Base-by-base conservation (phyloP, 2,888 invertebrate genomes). In the Caenorhabditis drosophilae region DNA sequence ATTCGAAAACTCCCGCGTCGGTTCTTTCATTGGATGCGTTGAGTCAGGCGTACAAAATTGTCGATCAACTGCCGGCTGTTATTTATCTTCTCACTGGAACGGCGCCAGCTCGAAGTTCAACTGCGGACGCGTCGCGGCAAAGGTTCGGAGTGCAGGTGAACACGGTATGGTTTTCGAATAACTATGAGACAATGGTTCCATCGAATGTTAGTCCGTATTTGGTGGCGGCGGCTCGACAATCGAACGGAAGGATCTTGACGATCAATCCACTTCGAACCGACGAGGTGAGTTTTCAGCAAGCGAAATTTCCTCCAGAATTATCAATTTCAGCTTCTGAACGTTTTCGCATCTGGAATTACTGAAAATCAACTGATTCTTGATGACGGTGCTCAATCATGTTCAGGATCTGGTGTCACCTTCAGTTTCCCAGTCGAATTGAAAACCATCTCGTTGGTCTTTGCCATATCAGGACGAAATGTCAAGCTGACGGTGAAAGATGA, bases 191-290 rank as follows among this genome's bases (percentile, higher is more conserved):
- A 38, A 26, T 56, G 2, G 31, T 42, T n/a, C 63, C 54, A n/a
- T 11, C 36, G 1, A 48, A 51, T 22, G 15, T 52, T 11, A 23
- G 31, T 38, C 35, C 15, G 11, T 62, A 59, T 41, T 34, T 59
- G 7, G 23, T 34, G 11, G 62, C 59, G 4, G 45, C 58, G 6
- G 54, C 69, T 3, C 51, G 63, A 41, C 67, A 69, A 40, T 67
- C 75, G 4, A 64, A 67, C 20, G 75, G 75, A 49, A 52, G 75
- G 42, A 47, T 70, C 23, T 35, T 69, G n/a, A 52, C 67, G 15
- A 47, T 64, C 4, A 67, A 35, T 7, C 31, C 49, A 11, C n/a
- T 57, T 2, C 16, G 15, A 22, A 49, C 45, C 15, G 22, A 18
- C 26, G 46, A 31, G 42, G 57, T 61, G 9, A 26, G n/a, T 35